These are phyloP conservation scores for Avahi laniger DNA, from an alignment of 2,797 vertebrate genomes.

Conservation along the genomic window DNA sequence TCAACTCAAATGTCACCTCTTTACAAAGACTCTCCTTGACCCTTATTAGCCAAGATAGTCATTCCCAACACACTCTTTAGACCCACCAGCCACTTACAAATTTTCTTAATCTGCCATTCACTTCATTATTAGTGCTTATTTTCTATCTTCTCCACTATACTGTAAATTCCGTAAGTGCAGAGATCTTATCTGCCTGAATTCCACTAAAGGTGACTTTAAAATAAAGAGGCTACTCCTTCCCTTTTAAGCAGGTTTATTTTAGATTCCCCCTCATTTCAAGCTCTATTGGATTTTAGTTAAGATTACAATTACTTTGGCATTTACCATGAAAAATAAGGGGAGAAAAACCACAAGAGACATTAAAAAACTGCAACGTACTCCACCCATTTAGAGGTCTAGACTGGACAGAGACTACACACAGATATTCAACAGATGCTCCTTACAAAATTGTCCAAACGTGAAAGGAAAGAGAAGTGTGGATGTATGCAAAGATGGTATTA, in stretches of 20 bases:
- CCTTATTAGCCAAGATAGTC: background rate
- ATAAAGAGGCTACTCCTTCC: background rate
- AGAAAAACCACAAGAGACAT: background rate
- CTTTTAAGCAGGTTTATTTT: constrained; percentile 11
- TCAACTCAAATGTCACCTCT: background rate
- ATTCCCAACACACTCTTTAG: background rate
- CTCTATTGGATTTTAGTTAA: constrained; percentile 17
- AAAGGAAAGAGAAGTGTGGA: background rate
- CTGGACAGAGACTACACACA: background rate
- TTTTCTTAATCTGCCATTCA: constrained; percentile 7
- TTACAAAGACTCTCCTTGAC: background rate
- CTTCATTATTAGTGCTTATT: background rate
- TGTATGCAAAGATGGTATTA: background rate
- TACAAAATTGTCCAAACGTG: background rate
- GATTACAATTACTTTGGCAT: constrained; percentile 26
- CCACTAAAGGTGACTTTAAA: background rate
- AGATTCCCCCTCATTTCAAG: background rate
- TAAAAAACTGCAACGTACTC: background rate
- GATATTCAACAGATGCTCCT: background rate
- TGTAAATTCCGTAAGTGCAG: background rate
- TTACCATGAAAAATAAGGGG: background rate
- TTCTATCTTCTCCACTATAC: background rate
- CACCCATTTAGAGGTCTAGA: background rate
- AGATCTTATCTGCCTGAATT: background rate
- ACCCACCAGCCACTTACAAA: background rate